Percentiles rank a stretch among this genome's conserved stretches.
phyloP scores from a whole-genome alignment of 2,113 vertebrate genomes.

The Ammodytes marinus region DNA sequence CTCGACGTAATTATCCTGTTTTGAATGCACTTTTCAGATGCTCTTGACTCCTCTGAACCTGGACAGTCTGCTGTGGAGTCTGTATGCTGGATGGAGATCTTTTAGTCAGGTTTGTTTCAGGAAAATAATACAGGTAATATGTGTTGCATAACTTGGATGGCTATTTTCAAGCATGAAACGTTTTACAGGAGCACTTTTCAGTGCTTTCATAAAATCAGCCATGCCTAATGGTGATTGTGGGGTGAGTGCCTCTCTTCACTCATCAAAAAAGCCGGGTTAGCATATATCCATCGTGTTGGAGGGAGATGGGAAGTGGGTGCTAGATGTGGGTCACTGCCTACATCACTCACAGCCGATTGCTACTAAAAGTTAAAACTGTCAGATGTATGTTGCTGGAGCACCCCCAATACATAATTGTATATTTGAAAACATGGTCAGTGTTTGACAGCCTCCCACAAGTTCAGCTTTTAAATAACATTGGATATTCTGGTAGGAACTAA shows the following conservation, averaged over 20 bases:
- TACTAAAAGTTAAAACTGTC: conserved; percentile 5
- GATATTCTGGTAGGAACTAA: too few relatives aligned
- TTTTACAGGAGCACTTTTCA: neutral
- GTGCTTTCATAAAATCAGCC: conserved; percentile 25
- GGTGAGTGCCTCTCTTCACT: conserved; percentile 42
- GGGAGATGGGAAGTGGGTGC: conserved; percentile 32
- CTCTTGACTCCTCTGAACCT: neutral
- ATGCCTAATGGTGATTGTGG: conserved; percentile 19
- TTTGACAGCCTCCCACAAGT: too few relatives aligned
- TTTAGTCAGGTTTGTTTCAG: neutral
- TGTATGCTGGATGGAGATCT: neutral
- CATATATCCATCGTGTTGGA: conserved; percentile 18
- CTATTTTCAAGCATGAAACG: conserved; percentile 24
- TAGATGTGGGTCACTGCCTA: conserved; percentile 12
- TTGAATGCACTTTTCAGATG: conserved; percentile 10
- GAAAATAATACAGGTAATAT: neutral
- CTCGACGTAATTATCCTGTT: neutral
- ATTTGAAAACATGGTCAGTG: too few relatives aligned
- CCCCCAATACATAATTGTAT: neutral
- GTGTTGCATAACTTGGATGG: conserved; percentile 11
- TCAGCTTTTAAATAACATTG: too few relatives aligned
- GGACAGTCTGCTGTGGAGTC: neutral
- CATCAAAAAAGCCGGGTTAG: conserved; percentile 9
- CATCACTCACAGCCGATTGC: conserved; percentile 21
- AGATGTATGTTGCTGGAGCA: neutral